Evolutionary conservation across 2,797 vertebrate species (phyloP).

Genomic region (Phoebastria nigripes): DNA sequence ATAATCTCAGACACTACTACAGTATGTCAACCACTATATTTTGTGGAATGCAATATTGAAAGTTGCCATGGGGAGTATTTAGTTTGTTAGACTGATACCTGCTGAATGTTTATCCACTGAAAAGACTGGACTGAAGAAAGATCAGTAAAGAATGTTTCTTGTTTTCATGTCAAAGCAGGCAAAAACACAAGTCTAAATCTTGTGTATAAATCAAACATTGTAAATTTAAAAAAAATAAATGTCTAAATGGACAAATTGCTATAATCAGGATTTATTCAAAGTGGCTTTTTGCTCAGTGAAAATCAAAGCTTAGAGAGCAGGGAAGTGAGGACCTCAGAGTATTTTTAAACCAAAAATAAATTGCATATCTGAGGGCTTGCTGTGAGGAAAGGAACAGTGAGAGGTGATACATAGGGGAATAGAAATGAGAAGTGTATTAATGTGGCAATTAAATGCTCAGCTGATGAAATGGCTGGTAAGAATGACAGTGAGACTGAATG

Average conservation of each 20-base stretch:
- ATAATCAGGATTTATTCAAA: background rate
- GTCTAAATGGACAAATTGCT: background rate
- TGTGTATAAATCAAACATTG: background rate
- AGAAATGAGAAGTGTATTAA: background rate
- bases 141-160: background rate
- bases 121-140: background rate
- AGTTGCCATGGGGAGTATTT: background rate
- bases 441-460: background rate
- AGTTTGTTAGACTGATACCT: background rate
- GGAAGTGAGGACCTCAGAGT: background rate
- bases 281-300: background rate
- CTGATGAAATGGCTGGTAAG: background rate
- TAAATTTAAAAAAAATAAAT: background rate
- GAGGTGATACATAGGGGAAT: background rate
- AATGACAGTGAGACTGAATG: background rate
- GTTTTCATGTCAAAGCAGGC: background rate
- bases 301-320: background rate
- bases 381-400: background rate
- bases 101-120: background rate
- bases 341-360: background rate
- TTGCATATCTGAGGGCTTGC: background rate
- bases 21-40: background rate
- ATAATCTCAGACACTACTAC: background rate
- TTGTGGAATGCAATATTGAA: background rate
- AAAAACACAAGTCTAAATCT: background rate